phyloP scores from a whole-genome alignment of 2,113 vertebrate genomes.

The Bubo scandiacus region DNA sequence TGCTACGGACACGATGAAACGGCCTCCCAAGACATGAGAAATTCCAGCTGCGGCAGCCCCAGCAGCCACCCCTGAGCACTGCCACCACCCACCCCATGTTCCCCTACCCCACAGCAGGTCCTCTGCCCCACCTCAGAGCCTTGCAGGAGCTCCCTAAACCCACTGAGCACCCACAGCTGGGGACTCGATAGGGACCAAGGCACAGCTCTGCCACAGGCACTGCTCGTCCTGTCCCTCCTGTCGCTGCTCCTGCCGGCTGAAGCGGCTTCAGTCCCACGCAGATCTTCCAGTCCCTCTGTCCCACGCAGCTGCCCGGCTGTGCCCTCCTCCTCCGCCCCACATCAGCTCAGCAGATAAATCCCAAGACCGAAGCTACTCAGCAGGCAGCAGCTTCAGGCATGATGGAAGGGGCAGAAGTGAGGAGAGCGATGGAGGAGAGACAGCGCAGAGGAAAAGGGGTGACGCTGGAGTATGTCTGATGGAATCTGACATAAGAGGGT shows the following conservation, averaged over 20 bases:
- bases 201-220: background rate
- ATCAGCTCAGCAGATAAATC: background rate
- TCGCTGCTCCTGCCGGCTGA: accelerated
- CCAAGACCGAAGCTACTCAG: background rate
- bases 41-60: background rate
- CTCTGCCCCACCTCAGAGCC: background rate
- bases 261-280: background rate
- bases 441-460: background rate
- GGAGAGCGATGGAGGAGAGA: background rate
- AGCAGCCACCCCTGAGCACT: background rate
- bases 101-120: background rate
- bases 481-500: background rate
- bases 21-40: background rate
- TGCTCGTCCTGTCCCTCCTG: background rate
- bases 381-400: background rate
- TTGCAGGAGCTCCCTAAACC: background rate
- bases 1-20: background rate
- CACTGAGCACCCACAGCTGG: background rate
- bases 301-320: background rate
- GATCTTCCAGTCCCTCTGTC: too few species aligned
- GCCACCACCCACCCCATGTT: background rate
- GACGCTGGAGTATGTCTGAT: background rate
- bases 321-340: background rate
- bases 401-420: background rate
- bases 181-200: background rate